Conservation (phyloP, 2,113 vertebrate species). For the Pimephales promelas region DNA sequence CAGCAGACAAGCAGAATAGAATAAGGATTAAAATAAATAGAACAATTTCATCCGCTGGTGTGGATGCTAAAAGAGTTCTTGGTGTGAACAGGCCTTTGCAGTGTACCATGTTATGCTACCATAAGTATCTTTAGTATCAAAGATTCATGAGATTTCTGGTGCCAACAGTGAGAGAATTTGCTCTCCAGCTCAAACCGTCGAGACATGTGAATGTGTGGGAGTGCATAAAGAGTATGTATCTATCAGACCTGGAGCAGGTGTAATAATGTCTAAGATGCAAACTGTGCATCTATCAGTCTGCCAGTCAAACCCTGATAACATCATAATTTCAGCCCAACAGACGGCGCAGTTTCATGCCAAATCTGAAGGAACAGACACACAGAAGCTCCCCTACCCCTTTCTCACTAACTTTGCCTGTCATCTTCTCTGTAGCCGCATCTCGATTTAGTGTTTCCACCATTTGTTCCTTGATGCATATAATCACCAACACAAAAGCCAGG, state of each 20-base stretch:
- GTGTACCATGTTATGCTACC: not conserved
- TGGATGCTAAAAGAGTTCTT: no score
- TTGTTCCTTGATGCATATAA: conserved; percentile 31
- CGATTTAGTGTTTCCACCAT: conserved; percentile 7
- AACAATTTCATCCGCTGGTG: no score
- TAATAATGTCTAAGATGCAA: not conserved
- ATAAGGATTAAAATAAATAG: no score
- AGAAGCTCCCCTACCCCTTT: not conserved
- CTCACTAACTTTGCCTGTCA: not conserved
- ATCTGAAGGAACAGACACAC: not conserved
- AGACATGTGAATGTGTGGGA: not conserved
- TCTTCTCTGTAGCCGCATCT: conserved; percentile 30
- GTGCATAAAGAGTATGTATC: not conserved
- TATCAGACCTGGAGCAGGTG: conserved; percentile 10
- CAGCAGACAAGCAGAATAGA: no score
- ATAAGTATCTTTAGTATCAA: not conserved
- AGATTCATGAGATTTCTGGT: not conserved
- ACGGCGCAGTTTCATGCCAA: not conserved
- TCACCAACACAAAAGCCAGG: conserved; percentile 26
- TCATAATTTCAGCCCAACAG: conserved; percentile 23
- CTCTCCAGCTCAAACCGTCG: not conserved
- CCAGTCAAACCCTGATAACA: not conserved
- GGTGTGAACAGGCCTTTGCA: not conserved
- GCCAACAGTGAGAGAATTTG: not conserved
- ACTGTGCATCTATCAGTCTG: not conserved